A percentile compares a stretch with the other conserved stretches of the same genome.
These are phyloP conservation scores for Orthosia gracilis DNA, from an alignment of 2,888 invertebrate genomes.

Conservation along the genomic window DNA sequence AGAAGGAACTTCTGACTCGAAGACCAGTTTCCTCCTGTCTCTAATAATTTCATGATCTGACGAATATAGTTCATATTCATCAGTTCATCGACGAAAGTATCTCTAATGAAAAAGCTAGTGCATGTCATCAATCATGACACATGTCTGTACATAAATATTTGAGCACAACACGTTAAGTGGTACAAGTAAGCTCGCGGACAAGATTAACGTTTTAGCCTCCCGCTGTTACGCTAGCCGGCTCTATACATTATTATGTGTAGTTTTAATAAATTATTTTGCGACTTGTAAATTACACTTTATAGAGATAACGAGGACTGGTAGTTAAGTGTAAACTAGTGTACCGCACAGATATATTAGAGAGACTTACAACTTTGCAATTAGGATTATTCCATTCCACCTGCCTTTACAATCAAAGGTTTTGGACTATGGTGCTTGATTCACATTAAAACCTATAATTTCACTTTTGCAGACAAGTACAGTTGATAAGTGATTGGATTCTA, in stretches of 20 bases:
- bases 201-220: slow-evolving; percentile 84
- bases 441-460: not conserved
- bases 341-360: slow-evolving; percentile 35
- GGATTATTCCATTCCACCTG: slow-evolving; percentile 28
- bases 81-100: not conserved
- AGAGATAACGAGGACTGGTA: slow-evolving; percentile 53
- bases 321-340: slow-evolving; percentile 58
- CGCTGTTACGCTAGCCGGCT: slow-evolving; percentile 72
- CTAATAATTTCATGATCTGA: not conserved
- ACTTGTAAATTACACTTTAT: slow-evolving; percentile 61
- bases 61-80: not conserved
- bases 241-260: slow-evolving; percentile 67
- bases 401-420: slow-evolving; percentile 10
- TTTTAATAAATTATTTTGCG: slow-evolving; percentile 66
- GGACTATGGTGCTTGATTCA: not conserved
- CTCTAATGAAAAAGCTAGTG: slow-evolving; percentile 13
- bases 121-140: slow-evolving; percentile 52
- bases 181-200: slow-evolving; percentile 73
- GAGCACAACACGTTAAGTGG: slow-evolving; percentile 63
- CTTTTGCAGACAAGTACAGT: not conserved
- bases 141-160: slow-evolving; percentile 53
- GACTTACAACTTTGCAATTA: slow-evolving; percentile 23
- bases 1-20: not conserved
- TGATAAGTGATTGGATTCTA: too few species aligned
- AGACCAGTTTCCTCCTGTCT: not conserved